phyloP scores from a whole-genome alignment of 2,888 invertebrate species.

The Opisthograptis luteolata region DNA sequence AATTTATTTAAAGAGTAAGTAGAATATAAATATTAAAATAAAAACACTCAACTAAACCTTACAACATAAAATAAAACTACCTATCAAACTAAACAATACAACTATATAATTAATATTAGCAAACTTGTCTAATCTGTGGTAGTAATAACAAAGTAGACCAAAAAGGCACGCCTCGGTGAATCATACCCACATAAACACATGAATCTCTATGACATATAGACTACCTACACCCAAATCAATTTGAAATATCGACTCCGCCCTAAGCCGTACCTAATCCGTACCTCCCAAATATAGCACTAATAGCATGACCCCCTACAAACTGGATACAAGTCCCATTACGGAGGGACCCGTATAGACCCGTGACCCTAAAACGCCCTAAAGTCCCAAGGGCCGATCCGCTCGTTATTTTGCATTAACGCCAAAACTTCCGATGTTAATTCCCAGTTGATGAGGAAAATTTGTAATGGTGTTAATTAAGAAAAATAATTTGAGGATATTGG shows the following conservation, averaged over 20 bases:
- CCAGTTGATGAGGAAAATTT: conserved; percentile 67
- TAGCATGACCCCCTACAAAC: conserved; percentile 59
- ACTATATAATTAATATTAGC: too few relatives aligned
- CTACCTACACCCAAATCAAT: conserved; percentile 24
- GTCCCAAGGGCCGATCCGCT: conserved; percentile 68
- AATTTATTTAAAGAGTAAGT: too few relatives aligned
- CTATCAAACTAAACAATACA: too few relatives aligned
- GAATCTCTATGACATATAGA: neutral
- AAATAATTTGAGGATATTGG: conserved; percentile 40
- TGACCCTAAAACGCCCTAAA: conserved; percentile 44
- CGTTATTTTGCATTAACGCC: conserved; percentile 77
- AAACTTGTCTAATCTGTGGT: too few relatives aligned
- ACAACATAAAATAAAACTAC: too few relatives aligned
- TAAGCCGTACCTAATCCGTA: conserved; percentile 21
- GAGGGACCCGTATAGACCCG: conserved; percentile 58
- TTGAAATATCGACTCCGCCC: conserved; percentile 14
- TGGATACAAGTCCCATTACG: conserved; percentile 69
- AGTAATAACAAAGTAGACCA: neutral
- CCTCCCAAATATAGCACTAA: conserved; percentile 44
- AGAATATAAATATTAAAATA: too few relatives aligned
- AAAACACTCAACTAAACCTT: too few relatives aligned
- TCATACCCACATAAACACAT: conserved; percentile 3
- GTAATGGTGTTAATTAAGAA: conserved; percentile 61
- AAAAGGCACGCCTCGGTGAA: neutral
- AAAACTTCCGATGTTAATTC: conserved; percentile 68